phyloP scores from a whole-genome alignment of 2,113 vertebrate genomes.

The Pelodiscus sinensis region DNA sequence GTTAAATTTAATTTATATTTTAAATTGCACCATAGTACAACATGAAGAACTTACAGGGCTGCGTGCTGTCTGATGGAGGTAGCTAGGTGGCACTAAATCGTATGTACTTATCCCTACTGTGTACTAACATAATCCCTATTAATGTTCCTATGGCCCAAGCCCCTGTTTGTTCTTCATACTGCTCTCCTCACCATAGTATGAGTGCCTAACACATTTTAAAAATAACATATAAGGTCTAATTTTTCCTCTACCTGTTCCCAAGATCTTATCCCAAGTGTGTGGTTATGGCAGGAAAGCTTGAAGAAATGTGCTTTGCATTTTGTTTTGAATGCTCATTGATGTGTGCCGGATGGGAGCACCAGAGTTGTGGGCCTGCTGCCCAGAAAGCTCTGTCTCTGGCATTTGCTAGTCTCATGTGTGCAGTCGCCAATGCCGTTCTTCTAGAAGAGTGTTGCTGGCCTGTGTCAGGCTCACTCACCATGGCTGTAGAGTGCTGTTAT shows the following conservation, averaged over 20 bases:
- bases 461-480: too few species aligned
- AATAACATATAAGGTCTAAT: background rate
- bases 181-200: background rate
- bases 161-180: background rate
- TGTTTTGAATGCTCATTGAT: slow-evolving; percentile 19
- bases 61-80: background rate
- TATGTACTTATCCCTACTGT: background rate
- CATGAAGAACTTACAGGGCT: background rate
- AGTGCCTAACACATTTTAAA: slow-evolving; percentile 29
- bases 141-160: background rate
- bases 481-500: background rate
- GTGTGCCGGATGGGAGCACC: background rate
- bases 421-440: background rate
- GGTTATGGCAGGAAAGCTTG: background rate
- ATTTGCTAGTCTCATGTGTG: background rate
- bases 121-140: background rate
- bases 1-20: background rate
- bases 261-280: slow-evolving; percentile 36
- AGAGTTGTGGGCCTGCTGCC: slow-evolving; percentile 29
- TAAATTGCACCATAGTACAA: background rate
- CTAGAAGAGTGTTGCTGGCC: background rate
- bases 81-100: background rate
- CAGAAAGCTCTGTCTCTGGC: slow-evolving; percentile 47
- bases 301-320: background rate
- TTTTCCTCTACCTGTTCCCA: background rate